These are phyloP conservation scores for Euthynnus affinis DNA, from an alignment of 2,797 vertebrate species.

Conservation along the genomic window DNA sequence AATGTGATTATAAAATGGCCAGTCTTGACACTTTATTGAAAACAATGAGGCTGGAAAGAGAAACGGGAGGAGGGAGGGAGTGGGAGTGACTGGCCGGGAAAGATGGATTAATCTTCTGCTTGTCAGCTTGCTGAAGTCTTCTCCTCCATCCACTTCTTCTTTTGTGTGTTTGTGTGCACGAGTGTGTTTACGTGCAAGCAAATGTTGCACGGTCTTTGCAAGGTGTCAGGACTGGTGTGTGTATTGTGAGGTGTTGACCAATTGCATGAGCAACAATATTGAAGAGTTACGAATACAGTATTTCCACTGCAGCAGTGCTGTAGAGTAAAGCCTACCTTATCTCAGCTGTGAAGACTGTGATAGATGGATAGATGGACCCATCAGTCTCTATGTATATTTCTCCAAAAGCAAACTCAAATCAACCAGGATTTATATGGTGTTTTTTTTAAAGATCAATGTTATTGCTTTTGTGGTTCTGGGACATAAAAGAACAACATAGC, in stretches of 20 bases:
- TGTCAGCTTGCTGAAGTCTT: constrained; percentile 70
- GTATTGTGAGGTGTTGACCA: constrained; percentile 31
- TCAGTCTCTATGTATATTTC: neutral
- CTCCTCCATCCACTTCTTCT: constrained; percentile 66
- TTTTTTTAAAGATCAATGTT: neutral
- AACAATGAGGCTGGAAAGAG: constrained; percentile 84
- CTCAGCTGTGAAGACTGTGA: neutral
- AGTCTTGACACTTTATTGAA: constrained; percentile 89
- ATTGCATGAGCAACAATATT: constrained; percentile 17
- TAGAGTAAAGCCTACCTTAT: neutral
- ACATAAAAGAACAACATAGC: neutral
- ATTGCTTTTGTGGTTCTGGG: neutral
- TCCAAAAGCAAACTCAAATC: constrained; percentile 7
- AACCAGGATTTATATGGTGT: neutral
- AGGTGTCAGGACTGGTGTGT: constrained; percentile 26
- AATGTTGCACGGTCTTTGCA: constrained; percentile 12
- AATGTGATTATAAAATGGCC: constrained; percentile 88
- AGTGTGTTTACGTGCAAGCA: constrained; percentile 21
- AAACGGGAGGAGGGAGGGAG: constrained; percentile 67
- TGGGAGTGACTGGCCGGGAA: constrained; percentile 70
- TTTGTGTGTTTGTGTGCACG: constrained; percentile 29
- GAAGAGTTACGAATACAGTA: neutral
- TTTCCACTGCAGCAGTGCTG: constrained; percentile 13
- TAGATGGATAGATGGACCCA: neutral
- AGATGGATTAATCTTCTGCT: constrained; percentile 79